A percentile compares a stretch with the other conserved stretches of the same genome.
Evolutionary conservation across 2,797 vertebrate species (phyloP).

Genomic region (Smutsia temminckii): DNA sequence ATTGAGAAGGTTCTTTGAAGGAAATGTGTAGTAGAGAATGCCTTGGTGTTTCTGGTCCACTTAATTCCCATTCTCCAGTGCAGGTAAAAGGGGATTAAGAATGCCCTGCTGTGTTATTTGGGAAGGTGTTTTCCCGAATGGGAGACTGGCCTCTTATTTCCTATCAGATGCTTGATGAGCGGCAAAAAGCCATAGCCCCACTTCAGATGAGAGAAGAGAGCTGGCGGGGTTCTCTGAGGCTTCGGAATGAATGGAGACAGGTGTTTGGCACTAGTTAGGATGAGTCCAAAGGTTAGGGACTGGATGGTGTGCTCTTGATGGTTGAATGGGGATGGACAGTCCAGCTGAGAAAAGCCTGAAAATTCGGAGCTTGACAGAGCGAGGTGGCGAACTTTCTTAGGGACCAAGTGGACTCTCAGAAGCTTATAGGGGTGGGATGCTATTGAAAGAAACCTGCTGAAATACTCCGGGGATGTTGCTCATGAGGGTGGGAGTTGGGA

Average conservation of each 20-base stretch:
- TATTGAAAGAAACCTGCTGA: background rate
- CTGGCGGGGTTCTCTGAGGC: background rate
- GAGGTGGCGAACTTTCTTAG: background rate
- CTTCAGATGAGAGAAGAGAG: background rate
- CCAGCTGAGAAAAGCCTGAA: background rate
- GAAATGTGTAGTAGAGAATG: background rate
- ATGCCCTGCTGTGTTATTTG: background rate
- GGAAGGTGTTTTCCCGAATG: background rate
- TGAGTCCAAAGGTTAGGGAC: background rate
- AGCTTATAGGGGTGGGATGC: background rate
- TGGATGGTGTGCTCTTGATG: background rate
- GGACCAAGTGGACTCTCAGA: background rate
- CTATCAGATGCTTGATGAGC: background rate
- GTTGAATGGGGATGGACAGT: background rate
- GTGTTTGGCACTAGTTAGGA: background rate
- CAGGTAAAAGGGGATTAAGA: background rate
- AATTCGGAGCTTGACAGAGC: background rate
- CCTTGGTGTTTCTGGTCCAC: background rate
- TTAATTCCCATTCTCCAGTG: background rate
- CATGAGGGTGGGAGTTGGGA: background rate
- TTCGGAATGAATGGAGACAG: background rate
- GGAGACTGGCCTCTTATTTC: background rate
- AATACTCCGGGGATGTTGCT: fast-evolving
- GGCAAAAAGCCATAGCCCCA: background rate
- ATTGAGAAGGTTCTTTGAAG: background rate